These are phyloP conservation scores for Hirtodrosophila alboralis DNA, from an alignment of 2,888 invertebrate genomes.

Conservation along the genomic window DNA sequence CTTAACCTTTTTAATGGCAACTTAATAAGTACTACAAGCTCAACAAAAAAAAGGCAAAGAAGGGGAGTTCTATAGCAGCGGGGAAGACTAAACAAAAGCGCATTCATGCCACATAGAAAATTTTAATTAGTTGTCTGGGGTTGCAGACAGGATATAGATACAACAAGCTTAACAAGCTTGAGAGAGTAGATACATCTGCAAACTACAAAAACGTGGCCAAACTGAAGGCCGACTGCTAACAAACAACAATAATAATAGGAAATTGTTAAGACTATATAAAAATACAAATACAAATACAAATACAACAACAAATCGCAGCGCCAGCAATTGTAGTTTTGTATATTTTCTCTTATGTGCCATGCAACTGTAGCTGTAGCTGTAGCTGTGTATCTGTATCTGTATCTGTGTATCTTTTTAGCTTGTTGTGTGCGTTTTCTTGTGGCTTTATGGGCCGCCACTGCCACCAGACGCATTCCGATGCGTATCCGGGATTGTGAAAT, in stretches of 20 bases:
- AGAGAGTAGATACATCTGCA: slow-evolving; percentile 38
- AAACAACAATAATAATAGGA: slow-evolving; percentile 7
- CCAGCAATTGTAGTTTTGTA: slow-evolving; percentile 9
- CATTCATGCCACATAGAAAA: slow-evolving; percentile 66
- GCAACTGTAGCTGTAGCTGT: slow-evolving; percentile 23
- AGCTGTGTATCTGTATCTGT: slow-evolving; percentile 16
- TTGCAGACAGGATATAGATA: slow-evolving; percentile 47
- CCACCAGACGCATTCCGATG: slow-evolving; percentile 74
- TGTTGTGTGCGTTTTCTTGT: slow-evolving; percentile 51
- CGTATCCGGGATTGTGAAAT: slow-evolving; percentile 81
- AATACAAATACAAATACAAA: no score
- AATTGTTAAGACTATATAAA: slow-evolving; percentile 9
- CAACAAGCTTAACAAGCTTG: background rate
- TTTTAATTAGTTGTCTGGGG: slow-evolving; percentile 71
- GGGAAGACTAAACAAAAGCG: slow-evolving; percentile 60
- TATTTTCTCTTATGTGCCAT: slow-evolving; percentile 5
- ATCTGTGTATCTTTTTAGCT: slow-evolving; percentile 26
- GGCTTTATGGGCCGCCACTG: slow-evolving; percentile 62
- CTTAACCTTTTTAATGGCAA: slow-evolving; percentile 47
- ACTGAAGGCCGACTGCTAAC: slow-evolving; percentile 58
- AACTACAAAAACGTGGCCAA: slow-evolving; percentile 56
- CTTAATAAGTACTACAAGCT: slow-evolving; percentile 44
- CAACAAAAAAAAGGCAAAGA: no score
- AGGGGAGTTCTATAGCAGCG: slow-evolving; percentile 10
- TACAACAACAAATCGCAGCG: slow-evolving; percentile 19